Percentiles rank a stretch among this genome's conserved stretches.
These are phyloP conservation scores for Diabrotica virgifera DNA, from an alignment of 1,140 invertebrate species.

Conservation along the genomic window DNA sequence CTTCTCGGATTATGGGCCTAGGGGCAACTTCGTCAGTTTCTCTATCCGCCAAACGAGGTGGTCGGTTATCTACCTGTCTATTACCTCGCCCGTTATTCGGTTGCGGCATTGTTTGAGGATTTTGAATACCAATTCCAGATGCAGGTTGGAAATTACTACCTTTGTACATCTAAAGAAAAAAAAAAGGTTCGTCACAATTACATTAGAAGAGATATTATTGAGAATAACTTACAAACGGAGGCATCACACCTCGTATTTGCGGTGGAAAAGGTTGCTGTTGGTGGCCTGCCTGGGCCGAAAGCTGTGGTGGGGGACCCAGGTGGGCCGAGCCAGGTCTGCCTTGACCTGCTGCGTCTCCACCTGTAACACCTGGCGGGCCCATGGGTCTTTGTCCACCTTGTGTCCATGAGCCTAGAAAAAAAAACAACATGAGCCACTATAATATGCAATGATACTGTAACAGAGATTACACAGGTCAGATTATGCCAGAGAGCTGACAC, in stretches of 20 bases:
- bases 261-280: constrained; percentile 52
- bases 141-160: constrained; percentile 31
- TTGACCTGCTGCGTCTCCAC: constrained; percentile 25
- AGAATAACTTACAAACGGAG: constrained; percentile 58
- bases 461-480: too few species aligned
- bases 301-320: constrained; percentile 58
- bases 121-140: constrained; percentile 37
- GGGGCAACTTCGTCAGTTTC: constrained; percentile 54
- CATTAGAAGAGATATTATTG: not conserved
- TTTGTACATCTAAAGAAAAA: constrained; percentile 35
- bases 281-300: constrained; percentile 65
- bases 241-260: constrained; percentile 71
- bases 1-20: constrained; percentile 86
- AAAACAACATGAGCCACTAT: too few species aligned
- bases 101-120: constrained; percentile 30
- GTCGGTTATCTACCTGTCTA: constrained; percentile 30
- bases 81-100: constrained; percentile 27
- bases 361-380: constrained; percentile 27
- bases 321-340: constrained; percentile 49
- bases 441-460: too few species aligned
- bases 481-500: too few species aligned
- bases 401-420: constrained; percentile 63
- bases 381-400: constrained; percentile 62
- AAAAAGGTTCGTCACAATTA: not conserved
- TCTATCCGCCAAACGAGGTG: constrained; percentile 38